These are phyloP conservation scores for Sinohyriopsis cumingii DNA, from an alignment of 2,888 invertebrate genomes.

Conservation along the genomic window DNA sequence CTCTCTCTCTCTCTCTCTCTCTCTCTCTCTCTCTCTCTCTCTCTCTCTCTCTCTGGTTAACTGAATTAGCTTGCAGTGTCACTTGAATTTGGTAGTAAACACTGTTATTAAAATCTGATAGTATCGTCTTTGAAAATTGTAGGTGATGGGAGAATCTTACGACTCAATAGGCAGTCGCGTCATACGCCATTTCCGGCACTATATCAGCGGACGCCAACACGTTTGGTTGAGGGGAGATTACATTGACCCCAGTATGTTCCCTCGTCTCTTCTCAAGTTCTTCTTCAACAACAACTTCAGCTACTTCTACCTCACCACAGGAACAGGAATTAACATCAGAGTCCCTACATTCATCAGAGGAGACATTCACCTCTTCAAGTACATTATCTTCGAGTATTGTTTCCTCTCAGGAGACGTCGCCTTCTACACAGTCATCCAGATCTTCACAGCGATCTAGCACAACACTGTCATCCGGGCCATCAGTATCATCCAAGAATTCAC, in stretches of 20 bases:
- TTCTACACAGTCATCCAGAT: no score
- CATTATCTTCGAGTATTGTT: not conserved
- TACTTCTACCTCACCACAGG: not conserved
- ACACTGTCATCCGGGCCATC: no score
- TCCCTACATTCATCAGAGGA: conserved; percentile 4
- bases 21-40: no score
- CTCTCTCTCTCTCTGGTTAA: no score
- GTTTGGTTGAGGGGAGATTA: conserved; percentile 63
- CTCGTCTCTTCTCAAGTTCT: conserved; percentile 6
- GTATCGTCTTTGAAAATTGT: conserved; percentile 11
- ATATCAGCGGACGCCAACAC: conserved; percentile 58
- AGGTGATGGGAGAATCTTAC: conserved; percentile 67
- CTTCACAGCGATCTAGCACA: no score
- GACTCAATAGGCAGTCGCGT: conserved; percentile 66
- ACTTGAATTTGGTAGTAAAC: not conserved
- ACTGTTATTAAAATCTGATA: not conserved
- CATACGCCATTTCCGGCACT: conserved; percentile 65
- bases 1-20: not conserved
- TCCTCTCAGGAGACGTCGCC: conserved; percentile 4
- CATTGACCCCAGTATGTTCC: conserved; percentile 35
- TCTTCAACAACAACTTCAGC: not conserved
- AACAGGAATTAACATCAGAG: not conserved
- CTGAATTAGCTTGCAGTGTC: no score
- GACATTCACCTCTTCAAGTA: conserved; percentile 1
- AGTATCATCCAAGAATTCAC: no score